Conservation (phyloP, 1,140 invertebrate genomes). For the Tribolium castaneum region DNA sequence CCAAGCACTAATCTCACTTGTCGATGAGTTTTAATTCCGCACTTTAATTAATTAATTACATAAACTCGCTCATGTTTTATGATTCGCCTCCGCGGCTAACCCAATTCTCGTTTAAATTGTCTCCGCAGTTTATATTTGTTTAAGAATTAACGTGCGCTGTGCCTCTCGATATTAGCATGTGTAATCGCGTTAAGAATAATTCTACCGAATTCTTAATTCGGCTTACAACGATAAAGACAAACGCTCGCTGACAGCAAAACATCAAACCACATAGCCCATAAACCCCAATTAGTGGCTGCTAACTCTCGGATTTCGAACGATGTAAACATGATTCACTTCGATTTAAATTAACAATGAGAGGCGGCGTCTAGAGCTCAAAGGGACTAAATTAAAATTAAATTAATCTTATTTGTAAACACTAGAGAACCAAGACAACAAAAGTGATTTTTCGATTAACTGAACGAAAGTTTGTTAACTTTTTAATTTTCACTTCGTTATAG, state of each 20-base stretch:
- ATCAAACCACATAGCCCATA: conserved; percentile 28
- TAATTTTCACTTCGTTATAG: conserved; percentile 6
- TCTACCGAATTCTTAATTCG: conserved; percentile 5
- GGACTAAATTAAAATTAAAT: background rate
- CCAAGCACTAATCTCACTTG: background rate
- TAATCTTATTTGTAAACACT: background rate
- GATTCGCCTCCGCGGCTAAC: background rate
- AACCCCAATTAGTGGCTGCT: conserved; percentile 42
- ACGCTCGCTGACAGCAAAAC: background rate
- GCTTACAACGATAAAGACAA: background rate
- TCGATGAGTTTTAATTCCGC: background rate
- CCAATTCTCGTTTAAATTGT: conserved; percentile 9
- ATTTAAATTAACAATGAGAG: background rate
- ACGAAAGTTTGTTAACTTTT: background rate
- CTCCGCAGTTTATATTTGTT: conserved; percentile 3
- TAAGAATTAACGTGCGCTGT: background rate
- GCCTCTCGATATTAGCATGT: conserved; percentile 3
- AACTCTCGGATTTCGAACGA: conserved; percentile 36
- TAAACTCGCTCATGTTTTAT: conserved; percentile 11
- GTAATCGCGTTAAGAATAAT: conserved; percentile 7
- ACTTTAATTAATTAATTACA: conserved; percentile 14
- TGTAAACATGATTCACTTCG: conserved; percentile 44
- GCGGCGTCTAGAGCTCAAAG: background rate
- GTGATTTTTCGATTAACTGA: background rate
- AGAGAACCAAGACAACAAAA: no score